Base-by-base conservation (phyloP, 2,888 invertebrate genomes). In the Acrobasis consociella region DNA sequence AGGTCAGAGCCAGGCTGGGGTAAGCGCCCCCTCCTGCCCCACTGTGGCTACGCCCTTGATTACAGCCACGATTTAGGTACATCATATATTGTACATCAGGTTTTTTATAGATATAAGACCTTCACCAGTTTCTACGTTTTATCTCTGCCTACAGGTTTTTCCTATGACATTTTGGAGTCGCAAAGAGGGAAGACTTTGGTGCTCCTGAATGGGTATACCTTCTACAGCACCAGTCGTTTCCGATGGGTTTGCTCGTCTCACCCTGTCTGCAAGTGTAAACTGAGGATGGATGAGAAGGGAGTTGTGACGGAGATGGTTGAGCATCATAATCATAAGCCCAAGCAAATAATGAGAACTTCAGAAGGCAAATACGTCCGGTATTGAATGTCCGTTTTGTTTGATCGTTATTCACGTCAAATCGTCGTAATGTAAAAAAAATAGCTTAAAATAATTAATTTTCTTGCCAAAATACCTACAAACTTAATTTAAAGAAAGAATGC, bases 191-290 rank as follows among this genome's bases (percentile, higher is more conserved):
- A 68, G 9, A 49, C 66, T 37, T 64, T 79, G 11, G 65, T 80
- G 5, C 53, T 76, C 31, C 37, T 74, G 0, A 68, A 70, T 38
- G 75, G 76, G 0, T 78, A 72, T 56, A 76, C 76, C 1, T 78
- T 69, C 60, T 65, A 69, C 0, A 60, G 69, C n/a, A 16, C 50
- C 0, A 62, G 50, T 31, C 31, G 46, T 17, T 55, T 16, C 16
- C 9, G 62, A 49, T 73, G 72, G 70, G 58, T 63, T 5, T 80
- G 79, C 60, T 75, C 78, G 0, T 66, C 62, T 10, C 74, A 73
- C 10, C 62, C 63, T 0, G 37, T 58, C 1, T 77, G 72, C 38
- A 76, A 71, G 52, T 72, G 72, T 3, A 72, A 63, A 39, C 37
- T 74, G 7, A 69, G 51, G 15, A 13, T 70, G n/a, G 62, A 65